A percentile compares a stretch with the other conserved stretches of the same genome.
These are phyloP conservation scores for Ferrisia virgata DNA, from an alignment of 2,888 invertebrate species.

Conservation along the genomic window DNA sequence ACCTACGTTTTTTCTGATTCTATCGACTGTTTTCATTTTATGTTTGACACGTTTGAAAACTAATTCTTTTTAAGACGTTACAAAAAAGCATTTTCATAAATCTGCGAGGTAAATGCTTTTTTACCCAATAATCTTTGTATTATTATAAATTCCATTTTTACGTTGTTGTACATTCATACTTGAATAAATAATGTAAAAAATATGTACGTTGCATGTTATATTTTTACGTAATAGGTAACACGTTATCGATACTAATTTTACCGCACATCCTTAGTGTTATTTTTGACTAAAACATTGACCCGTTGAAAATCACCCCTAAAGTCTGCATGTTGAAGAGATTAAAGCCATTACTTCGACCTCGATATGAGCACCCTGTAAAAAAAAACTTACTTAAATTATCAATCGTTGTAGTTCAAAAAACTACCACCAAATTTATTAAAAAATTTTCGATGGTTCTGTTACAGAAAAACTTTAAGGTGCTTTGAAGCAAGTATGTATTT, in stretches of 20 bases:
- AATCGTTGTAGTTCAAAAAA: not conserved
- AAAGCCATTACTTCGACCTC: conserved; percentile 42
- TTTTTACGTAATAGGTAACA: not conserved
- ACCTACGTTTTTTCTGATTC: not conserved
- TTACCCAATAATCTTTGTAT: not conserved
- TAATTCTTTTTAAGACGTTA: not conserved
- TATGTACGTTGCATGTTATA: not conserved
- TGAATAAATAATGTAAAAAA: not conserved
- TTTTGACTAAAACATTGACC: not conserved
- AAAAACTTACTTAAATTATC: not conserved
- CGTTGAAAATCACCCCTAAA: not conserved
- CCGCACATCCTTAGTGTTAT: not conserved
- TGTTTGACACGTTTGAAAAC: not conserved
- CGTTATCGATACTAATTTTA: not conserved
- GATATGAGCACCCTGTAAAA: conserved; percentile 39
- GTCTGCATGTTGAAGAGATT: conserved; percentile 15
- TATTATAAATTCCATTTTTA: conserved; percentile 10
- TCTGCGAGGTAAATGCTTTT: not conserved
- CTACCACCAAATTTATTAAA: not conserved
- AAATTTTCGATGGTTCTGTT: not conserved
- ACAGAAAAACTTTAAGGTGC: not conserved
- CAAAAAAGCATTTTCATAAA: not conserved
- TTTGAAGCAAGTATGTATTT: not conserved
- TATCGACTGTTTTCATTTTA: not conserved
- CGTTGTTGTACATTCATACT: not conserved